A percentile compares a stretch with the other conserved stretches of the same genome.
Conservation (phyloP, 2,113 vertebrate species). For the Thomomys bottae region DNA sequence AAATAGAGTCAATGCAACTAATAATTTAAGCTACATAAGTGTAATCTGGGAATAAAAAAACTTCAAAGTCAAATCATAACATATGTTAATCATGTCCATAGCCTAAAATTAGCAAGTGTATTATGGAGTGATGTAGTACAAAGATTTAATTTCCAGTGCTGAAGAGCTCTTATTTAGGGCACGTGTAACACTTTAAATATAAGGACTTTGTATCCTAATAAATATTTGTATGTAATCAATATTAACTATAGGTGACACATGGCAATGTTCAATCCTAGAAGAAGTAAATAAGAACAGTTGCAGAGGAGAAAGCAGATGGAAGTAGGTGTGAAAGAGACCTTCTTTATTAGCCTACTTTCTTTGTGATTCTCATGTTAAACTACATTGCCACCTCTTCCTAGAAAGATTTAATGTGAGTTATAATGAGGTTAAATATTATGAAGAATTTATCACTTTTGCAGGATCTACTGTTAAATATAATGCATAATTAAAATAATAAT, state of each 20-base stretch:
- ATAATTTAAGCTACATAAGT: constrained; percentile 69
- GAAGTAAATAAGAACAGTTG: background rate
- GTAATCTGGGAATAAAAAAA: constrained; percentile 69
- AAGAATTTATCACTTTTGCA: constrained; percentile 71
- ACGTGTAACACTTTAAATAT: constrained; percentile 42
- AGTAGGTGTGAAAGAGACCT: background rate
- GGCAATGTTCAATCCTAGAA: background rate
- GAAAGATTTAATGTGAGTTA: constrained; percentile 60
- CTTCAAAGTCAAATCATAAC: constrained; percentile 61
- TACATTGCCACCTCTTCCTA: constrained; percentile 32
- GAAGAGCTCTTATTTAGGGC: background rate
- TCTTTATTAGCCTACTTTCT: constrained; percentile 13
- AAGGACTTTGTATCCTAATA: background rate
- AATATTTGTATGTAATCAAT: background rate
- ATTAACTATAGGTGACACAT: constrained; percentile 21
- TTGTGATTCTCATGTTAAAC: constrained; percentile 32
- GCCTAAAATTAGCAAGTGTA: constrained; percentile 50
- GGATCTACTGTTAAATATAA: constrained; percentile 62
- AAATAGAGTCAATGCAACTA: constrained; percentile 73
- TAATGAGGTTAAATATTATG: constrained; percentile 72
- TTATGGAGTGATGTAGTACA: background rate
- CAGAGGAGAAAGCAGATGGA: background rate
- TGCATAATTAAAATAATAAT: constrained; percentile 73
- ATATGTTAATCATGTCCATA: constrained; percentile 48
- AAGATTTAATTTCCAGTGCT: background rate